Base-by-base conservation (phyloP, 2,888 invertebrate genomes). In the Xylocampa areola region DNA sequence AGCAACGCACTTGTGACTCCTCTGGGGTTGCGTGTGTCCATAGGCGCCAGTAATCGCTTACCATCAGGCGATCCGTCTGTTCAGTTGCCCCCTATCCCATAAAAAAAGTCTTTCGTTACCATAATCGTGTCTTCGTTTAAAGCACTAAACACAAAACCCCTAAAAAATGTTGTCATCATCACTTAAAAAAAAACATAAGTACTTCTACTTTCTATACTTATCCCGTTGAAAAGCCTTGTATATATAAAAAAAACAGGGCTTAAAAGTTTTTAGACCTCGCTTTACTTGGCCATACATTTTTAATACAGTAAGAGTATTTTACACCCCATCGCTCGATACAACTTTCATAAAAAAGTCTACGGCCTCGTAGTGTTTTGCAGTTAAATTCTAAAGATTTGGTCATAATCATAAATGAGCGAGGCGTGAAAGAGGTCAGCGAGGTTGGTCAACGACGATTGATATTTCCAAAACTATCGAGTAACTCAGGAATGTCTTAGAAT, bases 241-340 rank as follows among this genome's bases (percentile, higher is more conserved):
- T 36, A 25, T 23, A 23, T n/a, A n/a, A n/a, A 33, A 36, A 44
- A 62, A 36, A 39, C 33, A 41, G 10, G 35, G 16, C 36, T 41
- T 16, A 33, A 35, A 61, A 30, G 1, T 14, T 30, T 10, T 10
- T 16, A 7, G 61, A 27, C 63, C 14, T 14, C 40, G 43, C 55
- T 67, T 61, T 62, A 57, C 33, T 54, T 21, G 13, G 10, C 17
- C 35, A 67, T 71, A 49, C 63, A 73, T 73, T 74, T 73, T 74
- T 74, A 63, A 74, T 44, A 29, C 37, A 10, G 47, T 61, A 43
- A 70, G 37, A 70, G 60, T 58, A 48, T 66, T 72, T 70, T 61
- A 51, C 14, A 52, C 36, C 57, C 32, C 48, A 50, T 32, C 33
- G 36, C 50, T 19, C 27, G 32, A 57, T 62, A 39, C 37, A 70